Conservation (phyloP, 2,113 vertebrate genomes). For the Xenopus borealis region DNA sequence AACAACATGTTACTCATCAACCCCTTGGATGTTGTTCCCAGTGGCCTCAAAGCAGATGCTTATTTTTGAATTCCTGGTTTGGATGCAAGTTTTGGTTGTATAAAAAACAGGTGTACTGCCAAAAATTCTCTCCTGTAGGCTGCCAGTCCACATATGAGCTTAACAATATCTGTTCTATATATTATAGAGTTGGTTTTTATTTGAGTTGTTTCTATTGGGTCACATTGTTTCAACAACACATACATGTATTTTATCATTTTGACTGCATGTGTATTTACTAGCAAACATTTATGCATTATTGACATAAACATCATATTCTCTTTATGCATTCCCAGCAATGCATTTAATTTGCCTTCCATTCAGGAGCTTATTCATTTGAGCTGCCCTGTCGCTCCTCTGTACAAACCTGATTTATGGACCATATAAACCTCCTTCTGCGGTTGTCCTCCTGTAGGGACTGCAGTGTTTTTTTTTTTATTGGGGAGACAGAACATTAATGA, state of each 20-base stretch:
- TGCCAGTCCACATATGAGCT: no score
- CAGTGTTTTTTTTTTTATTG: slow-evolving; percentile 26
- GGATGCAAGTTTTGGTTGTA: no score
- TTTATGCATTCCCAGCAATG: neutral
- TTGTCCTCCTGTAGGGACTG: neutral
- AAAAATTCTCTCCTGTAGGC: no score
- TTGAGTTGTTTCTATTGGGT: no score
- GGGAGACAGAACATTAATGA: slow-evolving; percentile 15
- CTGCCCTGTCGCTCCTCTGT: neutral
- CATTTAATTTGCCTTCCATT: slow-evolving; percentile 1
- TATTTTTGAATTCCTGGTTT: no score
- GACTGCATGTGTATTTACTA: neutral
- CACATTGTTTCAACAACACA: neutral
- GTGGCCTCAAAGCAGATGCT: no score
- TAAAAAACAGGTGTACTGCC: no score
- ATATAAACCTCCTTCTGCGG: slow-evolving; percentile 5
- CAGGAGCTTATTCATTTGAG: neutral
- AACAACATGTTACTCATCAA: no score
- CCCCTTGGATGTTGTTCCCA: no score
- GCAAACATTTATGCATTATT: neutral
- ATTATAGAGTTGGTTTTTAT: no score
- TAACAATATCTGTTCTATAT: no score
- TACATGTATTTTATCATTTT: neutral
- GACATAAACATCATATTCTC: neutral
- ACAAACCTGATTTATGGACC: neutral